Base-by-base conservation (phyloP, 1,140 invertebrate genomes). In the Lordiphosa collinella region DNA sequence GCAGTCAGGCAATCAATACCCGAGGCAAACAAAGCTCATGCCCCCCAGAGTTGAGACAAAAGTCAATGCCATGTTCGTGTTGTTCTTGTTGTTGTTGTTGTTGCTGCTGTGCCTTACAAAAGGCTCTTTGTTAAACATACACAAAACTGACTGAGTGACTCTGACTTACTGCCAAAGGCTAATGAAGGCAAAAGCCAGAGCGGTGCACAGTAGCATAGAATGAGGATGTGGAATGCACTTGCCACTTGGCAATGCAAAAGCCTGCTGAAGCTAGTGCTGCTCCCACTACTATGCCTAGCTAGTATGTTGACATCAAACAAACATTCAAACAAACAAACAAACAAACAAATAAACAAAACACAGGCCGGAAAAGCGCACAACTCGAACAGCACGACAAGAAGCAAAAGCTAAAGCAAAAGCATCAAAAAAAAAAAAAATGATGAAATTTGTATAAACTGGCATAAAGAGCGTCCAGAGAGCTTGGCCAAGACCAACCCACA, bases 91-190 rank as follows among this genome's bases (percentile, higher is more conserved):
- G 32, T 36, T 50, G 38, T 18, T 48, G 50, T 34, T 61, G 29
- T 13, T 40, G 14, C 1, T 34, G 32, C 32, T 50, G 38, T 18
- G 4, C 35, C 34, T 41, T 66, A 69, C 65, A 68, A 74, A 79
- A 68, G 69, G 56, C 54, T 57, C 65, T 80, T 79, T 79, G 75
- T 79, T 74, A 50, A 53, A 53, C 47, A 69, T 43, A 73, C 68
- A 67, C 36, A 58, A 60, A 60, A 48, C 29, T 36, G 31, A 56
- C 52, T 59, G 60, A 46, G 34, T 59, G 69, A 68, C 73, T 75
- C 75, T 79, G 75, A 79, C 75, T 80, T 62, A 80, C 75, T 80
- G 75, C 75, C 75, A 79, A 79, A 80, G 75, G 75, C 75, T 79
- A 79, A 79, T 79, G 75, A 79, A 79, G 75, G 75, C 75, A 58